These are phyloP conservation scores for Thera obeliscata DNA, from an alignment of 2,888 invertebrate genomes.

Conservation along the genomic window DNA sequence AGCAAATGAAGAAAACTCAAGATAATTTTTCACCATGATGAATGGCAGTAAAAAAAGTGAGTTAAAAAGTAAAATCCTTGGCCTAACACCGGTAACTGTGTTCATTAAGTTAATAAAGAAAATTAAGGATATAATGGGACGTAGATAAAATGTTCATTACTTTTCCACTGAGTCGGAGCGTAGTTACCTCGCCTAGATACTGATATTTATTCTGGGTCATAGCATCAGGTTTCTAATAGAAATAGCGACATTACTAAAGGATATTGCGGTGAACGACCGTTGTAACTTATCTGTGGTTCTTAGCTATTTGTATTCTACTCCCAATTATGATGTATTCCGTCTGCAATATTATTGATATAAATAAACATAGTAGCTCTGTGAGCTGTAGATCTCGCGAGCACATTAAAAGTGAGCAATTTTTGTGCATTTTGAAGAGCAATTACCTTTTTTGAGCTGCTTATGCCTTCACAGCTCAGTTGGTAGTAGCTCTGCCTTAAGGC, in stretches of 20 bases:
- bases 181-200: not conserved
- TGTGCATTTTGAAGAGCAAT: no score
- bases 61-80: slow-evolving; percentile 25
- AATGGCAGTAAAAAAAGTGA: slow-evolving; percentile 24
- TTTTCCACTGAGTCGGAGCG: slow-evolving; percentile 23
- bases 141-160: slow-evolving; percentile 37
- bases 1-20: slow-evolving; percentile 2
- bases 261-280: slow-evolving; percentile 1
- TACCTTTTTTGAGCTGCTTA: no score
- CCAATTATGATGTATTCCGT: not conserved
- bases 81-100: slow-evolving; percentile 33
- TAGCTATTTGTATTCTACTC: not conserved
- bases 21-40: slow-evolving; percentile 24
- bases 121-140: slow-evolving; percentile 34
- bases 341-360: not conserved
- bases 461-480: no score
- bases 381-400: no score
- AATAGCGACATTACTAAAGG: slow-evolving; percentile 18
- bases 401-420: no score
- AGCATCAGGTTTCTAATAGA: slow-evolving; percentile 21
- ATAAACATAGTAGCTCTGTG: no score
- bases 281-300: no score
- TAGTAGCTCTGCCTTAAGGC: no score
- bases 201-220: slow-evolving; percentile 13
- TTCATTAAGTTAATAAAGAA: slow-evolving; percentile 39